phyloP scores from a whole-genome alignment of 2,113 vertebrate genomes.

The Delphinus delphis region DNA sequence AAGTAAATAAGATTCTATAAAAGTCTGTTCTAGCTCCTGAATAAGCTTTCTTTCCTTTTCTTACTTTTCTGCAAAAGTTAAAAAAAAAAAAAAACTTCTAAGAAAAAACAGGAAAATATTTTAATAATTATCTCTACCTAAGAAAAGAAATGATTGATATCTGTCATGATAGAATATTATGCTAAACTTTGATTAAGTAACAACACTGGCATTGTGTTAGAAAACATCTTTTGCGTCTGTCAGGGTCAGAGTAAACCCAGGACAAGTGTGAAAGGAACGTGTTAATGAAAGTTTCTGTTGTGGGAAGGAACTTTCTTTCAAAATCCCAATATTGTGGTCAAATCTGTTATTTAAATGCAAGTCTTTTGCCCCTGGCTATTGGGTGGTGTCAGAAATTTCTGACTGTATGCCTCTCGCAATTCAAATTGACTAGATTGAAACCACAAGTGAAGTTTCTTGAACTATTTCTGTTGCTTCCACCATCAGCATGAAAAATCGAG shows the following conservation, averaged over 20 bases:
- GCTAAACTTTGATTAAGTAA: neutral
- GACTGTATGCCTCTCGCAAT: neutral
- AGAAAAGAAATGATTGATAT: neutral
- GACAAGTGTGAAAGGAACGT: neutral
- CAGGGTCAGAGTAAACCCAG: neutral
- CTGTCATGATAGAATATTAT: neutral
- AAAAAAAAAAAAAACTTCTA: neutral
- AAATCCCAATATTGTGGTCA: neutral
- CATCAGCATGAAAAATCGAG: neutral
- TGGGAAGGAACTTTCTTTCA: neutral
- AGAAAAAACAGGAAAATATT: neutral
- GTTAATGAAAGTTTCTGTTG: neutral
- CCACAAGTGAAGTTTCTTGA: neutral
- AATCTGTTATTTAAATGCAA: neutral
- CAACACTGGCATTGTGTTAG: neutral
- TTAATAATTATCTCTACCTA: neutral
- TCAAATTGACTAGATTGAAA: neutral
- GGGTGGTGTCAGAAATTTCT: neutral
- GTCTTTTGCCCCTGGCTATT: neutral
- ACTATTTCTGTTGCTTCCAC: neutral
- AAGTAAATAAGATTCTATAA: neutral
- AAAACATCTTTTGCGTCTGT: neutral
- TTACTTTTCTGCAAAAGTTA: neutral
- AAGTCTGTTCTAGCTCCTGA: neutral
- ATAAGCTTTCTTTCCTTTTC: neutral